Conservation (phyloP, 2,113 vertebrate genomes). For the Gila orcuttii region DNA sequence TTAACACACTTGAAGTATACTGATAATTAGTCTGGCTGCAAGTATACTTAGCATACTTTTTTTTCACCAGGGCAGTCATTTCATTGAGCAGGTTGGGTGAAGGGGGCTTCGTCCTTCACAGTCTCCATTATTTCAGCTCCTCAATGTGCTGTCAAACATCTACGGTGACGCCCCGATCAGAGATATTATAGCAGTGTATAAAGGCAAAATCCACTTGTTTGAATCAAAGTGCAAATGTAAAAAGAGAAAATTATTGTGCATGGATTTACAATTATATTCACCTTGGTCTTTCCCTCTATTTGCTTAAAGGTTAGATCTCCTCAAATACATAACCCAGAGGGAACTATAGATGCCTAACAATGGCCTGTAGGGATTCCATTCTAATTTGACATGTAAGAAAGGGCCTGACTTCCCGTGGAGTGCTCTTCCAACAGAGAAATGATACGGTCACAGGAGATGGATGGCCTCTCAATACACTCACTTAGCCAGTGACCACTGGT, state of each 20-base stretch:
- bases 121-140: background rate
- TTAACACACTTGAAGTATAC: no score
- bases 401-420: constrained; percentile 32
- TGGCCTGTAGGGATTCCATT: constrained; percentile 26
- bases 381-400: constrained; percentile 33
- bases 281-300: background rate
- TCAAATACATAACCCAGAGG: constrained; percentile 35
- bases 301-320: background rate
- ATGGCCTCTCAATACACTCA: constrained; percentile 18
- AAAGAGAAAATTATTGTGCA: background rate
- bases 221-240: background rate
- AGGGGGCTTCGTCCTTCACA: background rate
- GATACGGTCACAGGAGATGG: constrained; percentile 7
- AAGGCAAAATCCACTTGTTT: background rate
- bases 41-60: no score
- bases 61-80: background rate
- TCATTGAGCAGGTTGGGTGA: constrained; percentile 14
- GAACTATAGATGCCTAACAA: constrained; percentile 10
- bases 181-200: background rate
- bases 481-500: background rate
- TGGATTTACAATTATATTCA: background rate
- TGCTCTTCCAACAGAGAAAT: constrained; percentile 27
- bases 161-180: background rate
- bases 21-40: no score
- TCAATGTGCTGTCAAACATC: constrained; percentile 4